Evolutionary conservation across 1,140 invertebrate genomes (phyloP), one percentile per base, ranked within the genome.

Genomic region (Rhopalosiphum padi): DNA sequence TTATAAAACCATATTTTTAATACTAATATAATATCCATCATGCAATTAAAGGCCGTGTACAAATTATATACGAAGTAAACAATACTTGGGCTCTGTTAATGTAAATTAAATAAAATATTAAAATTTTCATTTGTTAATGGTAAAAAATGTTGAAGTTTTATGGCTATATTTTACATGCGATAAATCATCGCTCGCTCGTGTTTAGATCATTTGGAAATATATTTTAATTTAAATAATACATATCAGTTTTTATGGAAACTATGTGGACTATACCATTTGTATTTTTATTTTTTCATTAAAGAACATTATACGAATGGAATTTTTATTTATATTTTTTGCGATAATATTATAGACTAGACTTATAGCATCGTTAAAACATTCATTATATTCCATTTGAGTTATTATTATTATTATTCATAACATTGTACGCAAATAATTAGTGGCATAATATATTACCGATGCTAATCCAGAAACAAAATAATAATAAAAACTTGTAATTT

Each of bases 341-440:
- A 90, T 90, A 60, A 21, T 90, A 43, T 55, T 41, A 37, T 88
- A 88, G n/a, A 68, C 60, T 77, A 35, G 7, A 53, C 48, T 88
- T 53, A 35, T 55, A 43, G 35, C 35, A 55, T 60, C 51, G 88
- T 90, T 60, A 90, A 90, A 90, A 55, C 37, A 60, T 90, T 11
- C 88, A 60, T 90, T 90, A 90, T 90, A 43, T 55, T 90, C 23
- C 51, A 35, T 90, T 60, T 22, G 37, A 60, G 88, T 90, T 90
- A 60, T 60, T 55, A 89, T 90, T 41, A 46, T 46, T 53, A 53
- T 43, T 60, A 5, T 55, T 60, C 15, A 51, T 41, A 68, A 88
- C 53, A 90, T 90, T 90, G 53, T 90, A 43, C 41, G 89, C 41
- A 68, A 90, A 90, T 68, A 22, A 90, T 1, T 22, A 9, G 22